Evolutionary conservation across 2,797 vertebrate genomes (phyloP).

Genomic region (Cyclura pinguis): DNA sequence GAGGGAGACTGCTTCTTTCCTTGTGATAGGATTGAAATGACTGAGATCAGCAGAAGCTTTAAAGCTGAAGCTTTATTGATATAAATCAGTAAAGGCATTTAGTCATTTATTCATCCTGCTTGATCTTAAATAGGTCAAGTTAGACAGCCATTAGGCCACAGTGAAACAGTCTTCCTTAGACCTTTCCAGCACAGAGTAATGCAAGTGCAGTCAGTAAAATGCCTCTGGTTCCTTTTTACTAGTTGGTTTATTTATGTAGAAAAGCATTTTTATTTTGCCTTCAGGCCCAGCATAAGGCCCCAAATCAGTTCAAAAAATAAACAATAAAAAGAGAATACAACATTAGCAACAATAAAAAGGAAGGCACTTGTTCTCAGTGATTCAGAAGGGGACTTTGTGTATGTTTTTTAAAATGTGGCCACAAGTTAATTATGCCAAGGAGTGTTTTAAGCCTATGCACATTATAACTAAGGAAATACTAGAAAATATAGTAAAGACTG

Average conservation of each 20-base stretch:
- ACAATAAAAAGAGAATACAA: background rate
- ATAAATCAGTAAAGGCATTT: background rate
- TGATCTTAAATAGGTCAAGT: conserved; percentile 3
- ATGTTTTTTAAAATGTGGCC: background rate
- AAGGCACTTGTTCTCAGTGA: background rate
- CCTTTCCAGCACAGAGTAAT: background rate
- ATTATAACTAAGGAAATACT: background rate
- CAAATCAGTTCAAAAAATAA: background rate
- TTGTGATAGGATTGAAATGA: background rate
- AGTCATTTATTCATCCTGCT: background rate
- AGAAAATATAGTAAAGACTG: background rate
- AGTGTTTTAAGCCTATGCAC: background rate
- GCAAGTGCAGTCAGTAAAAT: background rate
- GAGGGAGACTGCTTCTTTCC: background rate
- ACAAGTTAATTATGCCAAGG: background rate
- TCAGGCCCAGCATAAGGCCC: background rate
- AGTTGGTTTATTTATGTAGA: conserved; percentile 6
- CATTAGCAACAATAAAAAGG: background rate
- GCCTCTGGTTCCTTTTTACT: background rate
- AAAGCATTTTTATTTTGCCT: background rate
- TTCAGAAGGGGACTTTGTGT: background rate
- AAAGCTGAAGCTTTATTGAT: background rate
- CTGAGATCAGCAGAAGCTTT: background rate
- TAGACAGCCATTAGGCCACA: background rate
- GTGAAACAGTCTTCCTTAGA: background rate